Conservation (phyloP, 1,140 invertebrate genomes). For the Potamilus streckersoni region DNA sequence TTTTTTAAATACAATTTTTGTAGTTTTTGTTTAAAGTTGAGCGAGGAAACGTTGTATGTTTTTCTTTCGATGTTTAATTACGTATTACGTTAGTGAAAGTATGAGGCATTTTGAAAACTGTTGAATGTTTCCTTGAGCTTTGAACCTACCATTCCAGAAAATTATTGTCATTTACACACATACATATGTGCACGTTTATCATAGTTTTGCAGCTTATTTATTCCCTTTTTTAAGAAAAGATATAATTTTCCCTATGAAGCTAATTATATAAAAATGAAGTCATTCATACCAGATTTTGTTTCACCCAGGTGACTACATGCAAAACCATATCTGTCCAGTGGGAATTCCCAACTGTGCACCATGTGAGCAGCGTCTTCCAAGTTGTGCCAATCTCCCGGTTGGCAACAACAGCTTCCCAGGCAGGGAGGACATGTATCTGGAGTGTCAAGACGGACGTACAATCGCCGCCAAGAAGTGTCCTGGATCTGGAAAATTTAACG, state of each 20-base stretch:
- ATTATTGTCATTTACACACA: not conserved
- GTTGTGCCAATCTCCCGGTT: constrained; percentile 21
- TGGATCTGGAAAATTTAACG: not conserved
- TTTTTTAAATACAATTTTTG: no score
- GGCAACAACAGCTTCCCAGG: constrained; percentile 26
- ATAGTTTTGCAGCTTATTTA: not conserved
- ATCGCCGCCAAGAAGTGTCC: constrained; percentile 23
- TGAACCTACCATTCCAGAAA: not conserved
- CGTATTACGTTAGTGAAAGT: no score
- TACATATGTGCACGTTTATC: not conserved
- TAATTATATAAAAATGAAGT: no score
- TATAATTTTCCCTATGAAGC: no score
- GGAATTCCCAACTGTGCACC: constrained; percentile 8
- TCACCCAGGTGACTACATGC: constrained; percentile 25
- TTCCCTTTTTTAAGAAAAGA: no score
- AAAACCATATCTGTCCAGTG: constrained; percentile 24
- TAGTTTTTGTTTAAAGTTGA: no score
- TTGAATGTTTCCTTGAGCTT: no score
- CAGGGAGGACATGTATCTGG: constrained; percentile 24
- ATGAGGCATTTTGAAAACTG: no score
- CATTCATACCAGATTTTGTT: not conserved
- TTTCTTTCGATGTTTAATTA: no score
- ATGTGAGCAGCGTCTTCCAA: constrained; percentile 24
- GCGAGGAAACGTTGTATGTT: no score
- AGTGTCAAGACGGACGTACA: constrained; percentile 27